phyloP scores from a whole-genome alignment of 2,113 vertebrate genomes.

The Dascyllus trimaculatus region DNA sequence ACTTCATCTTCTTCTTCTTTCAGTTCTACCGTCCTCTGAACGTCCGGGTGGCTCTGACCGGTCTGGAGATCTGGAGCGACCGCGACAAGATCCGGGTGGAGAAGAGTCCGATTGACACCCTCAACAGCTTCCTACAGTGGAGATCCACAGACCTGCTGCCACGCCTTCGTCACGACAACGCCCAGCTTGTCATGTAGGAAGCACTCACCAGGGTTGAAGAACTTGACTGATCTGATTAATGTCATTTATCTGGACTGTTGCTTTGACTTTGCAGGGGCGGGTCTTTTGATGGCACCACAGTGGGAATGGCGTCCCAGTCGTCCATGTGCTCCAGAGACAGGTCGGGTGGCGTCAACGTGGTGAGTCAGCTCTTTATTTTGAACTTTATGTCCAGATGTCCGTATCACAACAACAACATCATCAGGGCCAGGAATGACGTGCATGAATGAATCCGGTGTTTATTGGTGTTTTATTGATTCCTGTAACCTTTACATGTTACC shows the following conservation, averaged over 20 bases:
- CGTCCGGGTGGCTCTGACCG: conserved; percentile 90
- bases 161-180: conserved; percentile 90
- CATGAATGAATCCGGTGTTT: too few relatives aligned
- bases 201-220: rapidly evolving
- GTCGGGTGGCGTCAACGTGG: conserved; percentile 93
- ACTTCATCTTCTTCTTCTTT: neutral
- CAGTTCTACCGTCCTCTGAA: conserved; percentile 93
- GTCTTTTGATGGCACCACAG: conserved; percentile 85
- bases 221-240: rapidly evolving
- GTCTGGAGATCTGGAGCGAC: conserved; percentile 93
- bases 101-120: conserved; percentile 78
- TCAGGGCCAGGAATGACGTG: too few relatives aligned
- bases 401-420: too few relatives aligned
- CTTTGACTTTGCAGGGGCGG: conserved; percentile 76
- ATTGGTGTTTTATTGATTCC: too few relatives aligned
- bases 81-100: conserved; percentile 82
- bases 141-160: conserved; percentile 87
- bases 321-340: conserved; percentile 91
- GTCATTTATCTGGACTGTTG: rapidly evolving
- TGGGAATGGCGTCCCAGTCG: conserved; percentile 91
- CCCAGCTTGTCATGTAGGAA: conserved; percentile 92
- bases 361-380: conserved; percentile 73
- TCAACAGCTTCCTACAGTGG: conserved; percentile 92
- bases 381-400: too few relatives aligned
- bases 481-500: too few relatives aligned